phyloP scores from a whole-genome alignment of 2,888 invertebrate species.

The Heliconius ethilla region DNA sequence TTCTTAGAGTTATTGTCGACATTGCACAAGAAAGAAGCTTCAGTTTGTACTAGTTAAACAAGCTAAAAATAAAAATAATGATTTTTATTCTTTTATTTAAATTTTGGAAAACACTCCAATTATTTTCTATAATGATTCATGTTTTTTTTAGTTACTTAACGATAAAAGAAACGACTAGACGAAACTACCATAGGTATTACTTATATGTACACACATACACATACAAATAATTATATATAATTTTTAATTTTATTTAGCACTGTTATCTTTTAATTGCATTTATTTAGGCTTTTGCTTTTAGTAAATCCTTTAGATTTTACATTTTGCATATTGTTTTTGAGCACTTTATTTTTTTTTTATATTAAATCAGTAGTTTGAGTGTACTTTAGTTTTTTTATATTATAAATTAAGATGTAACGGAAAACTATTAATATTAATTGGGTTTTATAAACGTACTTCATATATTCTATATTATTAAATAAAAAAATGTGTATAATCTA shows the following conservation, averaged over 20 bases:
- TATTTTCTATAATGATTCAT: not conserved
- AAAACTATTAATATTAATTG: not conserved
- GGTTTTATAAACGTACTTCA: not conserved
- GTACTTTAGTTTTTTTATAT: not conserved
- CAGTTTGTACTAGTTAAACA: not conserved
- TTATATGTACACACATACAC: constrained; percentile 13
- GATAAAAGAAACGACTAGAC: not conserved
- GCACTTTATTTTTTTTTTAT: constrained; percentile 21
- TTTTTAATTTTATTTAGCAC: constrained; percentile 54
- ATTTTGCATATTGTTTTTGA: constrained; percentile 15
- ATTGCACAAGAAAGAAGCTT: not conserved
- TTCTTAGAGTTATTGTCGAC: not conserved
- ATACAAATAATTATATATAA: constrained; percentile 8
- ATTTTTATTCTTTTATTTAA: not conserved
- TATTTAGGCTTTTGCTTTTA: constrained; percentile 61
- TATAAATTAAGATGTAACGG: not conserved
- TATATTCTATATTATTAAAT: not conserved
- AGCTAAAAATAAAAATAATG: not conserved
- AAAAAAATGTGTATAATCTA: not conserved
- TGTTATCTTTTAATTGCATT: constrained; percentile 54
- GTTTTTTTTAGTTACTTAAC: not conserved
- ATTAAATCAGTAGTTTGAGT: constrained; percentile 3
- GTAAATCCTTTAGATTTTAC: constrained; percentile 32
- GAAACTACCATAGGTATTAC: not conserved
- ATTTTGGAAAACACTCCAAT: too few species aligned